phyloP scores from a whole-genome alignment of 2,113 vertebrate genomes.

The Oreochromis tanganicae region DNA sequence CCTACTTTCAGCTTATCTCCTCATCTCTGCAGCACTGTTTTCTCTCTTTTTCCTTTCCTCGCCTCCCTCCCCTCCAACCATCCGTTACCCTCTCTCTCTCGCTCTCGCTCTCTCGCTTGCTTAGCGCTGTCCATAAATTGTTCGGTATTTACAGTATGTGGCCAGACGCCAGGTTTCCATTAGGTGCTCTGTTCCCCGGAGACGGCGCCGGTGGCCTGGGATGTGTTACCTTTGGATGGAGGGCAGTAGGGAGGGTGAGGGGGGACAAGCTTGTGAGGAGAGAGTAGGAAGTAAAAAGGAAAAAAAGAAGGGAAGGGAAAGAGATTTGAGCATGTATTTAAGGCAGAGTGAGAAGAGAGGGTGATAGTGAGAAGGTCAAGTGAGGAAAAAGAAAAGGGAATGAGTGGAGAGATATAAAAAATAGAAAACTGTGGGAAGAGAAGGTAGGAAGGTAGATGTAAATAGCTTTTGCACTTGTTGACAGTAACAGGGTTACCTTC shows the following conservation, averaged over 20 bases:
- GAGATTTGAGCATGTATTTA: neutral
- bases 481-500: neutral
- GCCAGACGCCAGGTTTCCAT: slow-evolving; percentile 69
- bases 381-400: neutral
- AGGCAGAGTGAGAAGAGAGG: slow-evolving; percentile 1
- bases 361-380: slow-evolving; percentile 12
- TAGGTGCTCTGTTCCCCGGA: slow-evolving; percentile 64
- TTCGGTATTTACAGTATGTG: slow-evolving; percentile 67
- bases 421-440: neutral
- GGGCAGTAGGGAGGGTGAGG: neutral
- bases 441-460: neutral
- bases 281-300: neutral
- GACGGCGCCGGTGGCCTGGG: slow-evolving; percentile 59
- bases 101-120: neutral
- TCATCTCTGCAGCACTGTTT: slow-evolving; percentile 5
- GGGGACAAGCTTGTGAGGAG: neutral
- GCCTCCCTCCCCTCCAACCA: neutral
- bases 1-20: slow-evolving; percentile 27
- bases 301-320: neutral
- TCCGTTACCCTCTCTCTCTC: neutral
- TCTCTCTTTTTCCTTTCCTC: neutral
- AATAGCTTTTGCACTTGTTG: neutral
- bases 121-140: slow-evolving; percentile 54
- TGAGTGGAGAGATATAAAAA: neutral
- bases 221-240: slow-evolving; percentile 58